Evolutionary conservation across 2,113 vertebrate genomes (phyloP).

Genomic region (Myanophis thanlyinensis): DNA sequence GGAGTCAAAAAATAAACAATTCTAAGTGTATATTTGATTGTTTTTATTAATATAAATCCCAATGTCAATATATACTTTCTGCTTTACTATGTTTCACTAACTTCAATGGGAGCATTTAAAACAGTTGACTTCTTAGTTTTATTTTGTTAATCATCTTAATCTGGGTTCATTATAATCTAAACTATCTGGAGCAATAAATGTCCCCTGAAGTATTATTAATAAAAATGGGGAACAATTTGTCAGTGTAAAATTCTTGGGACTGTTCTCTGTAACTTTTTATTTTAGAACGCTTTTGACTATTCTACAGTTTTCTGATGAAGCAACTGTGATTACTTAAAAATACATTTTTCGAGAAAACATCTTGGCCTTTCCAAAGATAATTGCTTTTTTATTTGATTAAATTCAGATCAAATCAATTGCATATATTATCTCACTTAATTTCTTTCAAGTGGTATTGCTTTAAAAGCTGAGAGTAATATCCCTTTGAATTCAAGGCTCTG

Average conservation of each 20-base stretch:
- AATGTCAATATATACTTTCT: neutral
- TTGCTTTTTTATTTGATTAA: neutral
- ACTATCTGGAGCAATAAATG: neutral
- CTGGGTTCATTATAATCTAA: neutral
- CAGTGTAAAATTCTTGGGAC: neutral
- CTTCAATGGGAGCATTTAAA: rapidly evolving
- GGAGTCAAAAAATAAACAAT: neutral
- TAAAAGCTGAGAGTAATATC: neutral
- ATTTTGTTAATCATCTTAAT: neutral
- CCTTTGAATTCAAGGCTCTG: neutral
- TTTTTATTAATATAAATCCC: neutral
- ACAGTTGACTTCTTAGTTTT: neutral
- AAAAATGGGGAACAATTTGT: neutral
- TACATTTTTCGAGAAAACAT: neutral
- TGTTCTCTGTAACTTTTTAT: neutral
- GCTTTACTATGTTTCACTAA: neutral
- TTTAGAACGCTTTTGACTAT: neutral
- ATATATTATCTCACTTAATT: conserved; percentile 6
- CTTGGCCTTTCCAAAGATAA: neutral
- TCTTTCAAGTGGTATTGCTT: neutral
- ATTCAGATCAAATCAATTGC: neutral
- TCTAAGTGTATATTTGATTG: neutral
- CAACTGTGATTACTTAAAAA: neutral
- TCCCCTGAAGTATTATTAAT: neutral
- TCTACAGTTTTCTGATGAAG: neutral